These are phyloP conservation scores for Remorina albescens DNA, from an alignment of 2,797 vertebrate species.

Conservation along the genomic window DNA sequence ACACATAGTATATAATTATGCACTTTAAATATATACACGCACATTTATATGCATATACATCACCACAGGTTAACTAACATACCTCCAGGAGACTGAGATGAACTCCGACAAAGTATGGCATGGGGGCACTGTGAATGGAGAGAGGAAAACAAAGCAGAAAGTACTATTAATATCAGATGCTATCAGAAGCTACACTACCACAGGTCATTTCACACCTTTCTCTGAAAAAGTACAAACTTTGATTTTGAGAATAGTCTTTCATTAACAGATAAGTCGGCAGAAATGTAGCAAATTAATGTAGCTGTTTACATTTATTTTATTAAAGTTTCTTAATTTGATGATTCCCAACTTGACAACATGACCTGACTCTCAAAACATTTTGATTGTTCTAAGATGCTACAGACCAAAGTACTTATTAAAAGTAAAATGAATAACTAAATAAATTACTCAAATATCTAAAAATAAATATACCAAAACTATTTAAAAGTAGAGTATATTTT, in stretches of 20 bases:
- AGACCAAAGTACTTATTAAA: neutral
- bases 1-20: constrained; percentile 13
- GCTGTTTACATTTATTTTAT: no score
- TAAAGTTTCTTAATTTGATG: neutral
- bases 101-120: constrained; percentile 98
- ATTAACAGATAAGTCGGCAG: neutral
- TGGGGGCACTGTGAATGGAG: constrained; percentile 90
- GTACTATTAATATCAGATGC: constrained; percentile 15
- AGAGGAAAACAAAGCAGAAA: constrained; percentile 63
- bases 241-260: neutral
- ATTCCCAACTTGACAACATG: neutral
- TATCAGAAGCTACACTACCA: neutral
- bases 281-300: neutral
- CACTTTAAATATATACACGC: neutral
- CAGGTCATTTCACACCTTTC: neutral
- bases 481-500: neutral
- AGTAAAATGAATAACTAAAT: neutral
- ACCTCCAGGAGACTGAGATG: constrained; percentile 98
- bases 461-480: neutral
- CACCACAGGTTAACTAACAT: constrained; percentile 65
- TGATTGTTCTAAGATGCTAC: neutral
- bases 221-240: constrained; percentile 4
- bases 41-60: constrained; percentile 8
- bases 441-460: neutral
- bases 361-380: neutral